A percentile compares a stretch with the other conserved stretches of the same genome.
These are phyloP conservation scores for Aplysia californica DNA, from an alignment of 1,140 invertebrate species.

Conservation along the genomic window DNA sequence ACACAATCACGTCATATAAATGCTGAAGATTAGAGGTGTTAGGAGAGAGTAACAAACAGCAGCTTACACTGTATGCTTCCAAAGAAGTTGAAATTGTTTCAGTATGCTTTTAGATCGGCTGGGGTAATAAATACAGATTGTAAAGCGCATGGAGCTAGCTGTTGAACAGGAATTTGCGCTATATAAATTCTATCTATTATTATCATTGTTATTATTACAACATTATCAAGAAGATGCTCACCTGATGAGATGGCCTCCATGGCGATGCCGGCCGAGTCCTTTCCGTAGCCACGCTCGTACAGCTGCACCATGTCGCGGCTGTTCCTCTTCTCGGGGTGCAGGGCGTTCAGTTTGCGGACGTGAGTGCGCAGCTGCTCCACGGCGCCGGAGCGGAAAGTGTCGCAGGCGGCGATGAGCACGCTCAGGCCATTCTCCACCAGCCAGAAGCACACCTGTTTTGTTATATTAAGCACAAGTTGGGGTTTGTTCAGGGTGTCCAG, in stretches of 20 bases:
- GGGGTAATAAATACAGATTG: too few species aligned
- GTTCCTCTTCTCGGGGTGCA: slow-evolving; percentile 82
- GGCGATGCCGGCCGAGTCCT: slow-evolving; percentile 98
- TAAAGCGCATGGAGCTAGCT: too few species aligned
- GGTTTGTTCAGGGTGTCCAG: too few species aligned
- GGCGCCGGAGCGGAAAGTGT: slow-evolving; percentile 98
- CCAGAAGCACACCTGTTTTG: slow-evolving; percentile 99
- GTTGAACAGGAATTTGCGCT: too few species aligned
- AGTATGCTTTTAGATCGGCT: too few species aligned
- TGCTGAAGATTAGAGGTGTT: too few species aligned
- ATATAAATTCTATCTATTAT: too few species aligned
- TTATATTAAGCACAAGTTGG: too few species aligned
- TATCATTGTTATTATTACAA: background rate
- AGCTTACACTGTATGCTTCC: too few species aligned
- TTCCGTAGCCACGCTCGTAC: slow-evolving; percentile 98
- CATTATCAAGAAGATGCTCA: slow-evolving; percentile 26
- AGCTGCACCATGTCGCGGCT: slow-evolving; percentile 80
- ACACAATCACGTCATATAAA: too few species aligned
- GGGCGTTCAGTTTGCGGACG: slow-evolving; percentile 90
- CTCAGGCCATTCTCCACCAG: slow-evolving; percentile 96
- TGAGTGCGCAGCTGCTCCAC: slow-evolving; percentile 99
- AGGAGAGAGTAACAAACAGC: too few species aligned
- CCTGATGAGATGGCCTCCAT: slow-evolving; percentile 93
- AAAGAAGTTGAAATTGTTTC: too few species aligned
- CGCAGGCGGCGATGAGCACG: slow-evolving; percentile 98